Evolutionary conservation across 2,888 invertebrate species (phyloP).

Genomic region (Asteroscopus sphinx): DNA sequence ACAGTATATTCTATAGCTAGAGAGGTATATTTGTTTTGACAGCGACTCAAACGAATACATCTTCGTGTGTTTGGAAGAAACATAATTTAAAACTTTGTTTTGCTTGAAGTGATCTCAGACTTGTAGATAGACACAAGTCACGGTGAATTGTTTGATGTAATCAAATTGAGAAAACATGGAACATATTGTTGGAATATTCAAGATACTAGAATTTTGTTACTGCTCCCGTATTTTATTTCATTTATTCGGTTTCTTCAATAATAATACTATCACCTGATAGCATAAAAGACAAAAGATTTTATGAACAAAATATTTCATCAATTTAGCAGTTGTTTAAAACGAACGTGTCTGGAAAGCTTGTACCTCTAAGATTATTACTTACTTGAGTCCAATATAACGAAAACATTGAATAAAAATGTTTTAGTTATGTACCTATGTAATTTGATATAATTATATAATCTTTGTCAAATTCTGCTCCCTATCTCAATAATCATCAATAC

Average conservation of each 20-base stretch:
- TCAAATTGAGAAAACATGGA: background rate
- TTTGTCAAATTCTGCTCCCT: too few relatives aligned
- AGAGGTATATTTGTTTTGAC: slow-evolving; percentile 52
- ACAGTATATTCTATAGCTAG: slow-evolving; percentile 33
- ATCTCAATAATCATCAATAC: too few relatives aligned
- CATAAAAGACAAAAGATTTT: background rate
- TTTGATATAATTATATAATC: too few relatives aligned
- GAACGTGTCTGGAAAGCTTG: background rate
- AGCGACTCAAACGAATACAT: slow-evolving; percentile 51
- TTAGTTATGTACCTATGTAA: too few relatives aligned
- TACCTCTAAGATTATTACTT: too few relatives aligned
- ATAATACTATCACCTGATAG: background rate
- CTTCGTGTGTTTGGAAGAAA: slow-evolving; percentile 44
- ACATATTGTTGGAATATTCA: background rate
- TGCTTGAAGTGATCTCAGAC: slow-evolving; percentile 33
- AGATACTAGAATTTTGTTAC: background rate
- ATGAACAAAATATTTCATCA: background rate
- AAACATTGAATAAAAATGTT: too few relatives aligned
- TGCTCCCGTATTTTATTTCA: background rate
- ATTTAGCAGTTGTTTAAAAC: background rate
- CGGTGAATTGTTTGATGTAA: slow-evolving; percentile 18
- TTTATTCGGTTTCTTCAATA: background rate
- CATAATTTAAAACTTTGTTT: slow-evolving; percentile 56
- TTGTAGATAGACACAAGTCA: slow-evolving; percentile 25
- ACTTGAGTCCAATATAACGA: too few relatives aligned